Percentiles rank a stretch among this genome's conserved stretches.
These are phyloP conservation scores for Macquaria ambigua DNA, from an alignment of 2,113 vertebrate genomes.

Conservation along the genomic window DNA sequence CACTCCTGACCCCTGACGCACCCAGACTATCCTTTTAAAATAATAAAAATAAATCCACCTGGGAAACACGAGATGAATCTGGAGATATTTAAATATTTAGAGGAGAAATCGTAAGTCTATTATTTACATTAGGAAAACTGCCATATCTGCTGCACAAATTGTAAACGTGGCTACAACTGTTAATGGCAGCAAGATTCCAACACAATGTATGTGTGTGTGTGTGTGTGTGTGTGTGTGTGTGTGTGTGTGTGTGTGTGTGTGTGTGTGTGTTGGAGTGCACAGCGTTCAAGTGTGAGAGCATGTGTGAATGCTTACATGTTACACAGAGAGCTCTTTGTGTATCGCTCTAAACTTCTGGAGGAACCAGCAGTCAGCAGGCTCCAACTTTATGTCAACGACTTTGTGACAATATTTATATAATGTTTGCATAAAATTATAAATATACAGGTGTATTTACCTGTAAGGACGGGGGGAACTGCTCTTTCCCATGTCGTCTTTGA, in stretches of 20 bases:
- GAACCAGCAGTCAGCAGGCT: slow-evolving; percentile 42
- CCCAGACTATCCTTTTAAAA: slow-evolving; percentile 46
- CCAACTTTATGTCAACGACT: slow-evolving; percentile 72
- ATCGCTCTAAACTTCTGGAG: slow-evolving; percentile 49
- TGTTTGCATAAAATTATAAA: slow-evolving; percentile 75
- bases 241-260: slow-evolving; percentile 13
- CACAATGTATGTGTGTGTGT: slow-evolving; percentile 33
- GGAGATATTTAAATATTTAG: slow-evolving; percentile 57
- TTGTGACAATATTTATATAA: slow-evolving; percentile 76
- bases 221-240: slow-evolving; percentile 13
- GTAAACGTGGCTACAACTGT: slow-evolving; percentile 20
- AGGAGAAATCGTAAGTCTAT: slow-evolving; percentile 11
- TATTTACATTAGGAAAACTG: slow-evolving; percentile 22
- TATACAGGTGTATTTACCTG: slow-evolving; percentile 84
- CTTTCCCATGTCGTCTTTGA: slow-evolving; percentile 30
- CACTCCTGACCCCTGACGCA: slow-evolving; percentile 55
- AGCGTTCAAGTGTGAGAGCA: slow-evolving; percentile 22
- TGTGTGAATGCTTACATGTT: slow-evolving; percentile 63
- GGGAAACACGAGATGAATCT: slow-evolving; percentile 60
- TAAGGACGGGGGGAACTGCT: neutral
- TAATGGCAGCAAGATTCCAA: slow-evolving; percentile 25
- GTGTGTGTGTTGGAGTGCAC: slow-evolving; percentile 24
- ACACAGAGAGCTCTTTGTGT: slow-evolving; percentile 79
- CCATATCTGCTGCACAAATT: neutral
- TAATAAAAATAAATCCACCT: slow-evolving; percentile 72